phyloP scores from a whole-genome alignment of 2,888 invertebrate species.

The Tuberolachnus salignus region DNA sequence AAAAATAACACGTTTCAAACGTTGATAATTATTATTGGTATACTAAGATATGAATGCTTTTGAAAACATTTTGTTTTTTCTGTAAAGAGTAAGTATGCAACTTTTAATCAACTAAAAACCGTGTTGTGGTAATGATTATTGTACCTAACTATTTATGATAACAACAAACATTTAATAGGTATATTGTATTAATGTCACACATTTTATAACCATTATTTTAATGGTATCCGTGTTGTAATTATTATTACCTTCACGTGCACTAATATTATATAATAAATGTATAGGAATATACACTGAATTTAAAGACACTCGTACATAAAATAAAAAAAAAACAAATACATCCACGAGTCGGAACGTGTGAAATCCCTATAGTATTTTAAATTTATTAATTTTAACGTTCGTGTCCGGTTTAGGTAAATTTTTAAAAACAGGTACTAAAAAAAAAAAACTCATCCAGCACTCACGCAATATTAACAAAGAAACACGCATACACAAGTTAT shows the following conservation, averaged over 20 bases:
- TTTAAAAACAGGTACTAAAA: slow-evolving; percentile 30
- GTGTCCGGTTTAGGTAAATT: slow-evolving; percentile 18
- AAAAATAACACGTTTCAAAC: no score
- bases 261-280: background rate
- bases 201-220: background rate
- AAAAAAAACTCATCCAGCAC: background rate
- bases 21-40: no score
- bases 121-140: background rate
- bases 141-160: background rate
- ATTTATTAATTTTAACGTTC: slow-evolving; percentile 40
- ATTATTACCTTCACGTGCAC: background rate
- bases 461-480: slow-evolving; percentile 19
- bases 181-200: background rate
- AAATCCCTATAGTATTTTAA: slow-evolving; percentile 34
- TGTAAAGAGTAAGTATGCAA: no score
- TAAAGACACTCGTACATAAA: background rate
- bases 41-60: no score
- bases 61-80: no score
- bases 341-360: background rate
- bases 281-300: background rate
- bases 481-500: background rate
- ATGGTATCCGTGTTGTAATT: background rate
- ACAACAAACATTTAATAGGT: background rate
- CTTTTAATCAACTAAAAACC: slow-evolving; percentile 6
- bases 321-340: no score